These are phyloP conservation scores for Didymodactylos carnosus DNA, from an alignment of 2,888 invertebrate genomes.

Conservation along the genomic window DNA sequence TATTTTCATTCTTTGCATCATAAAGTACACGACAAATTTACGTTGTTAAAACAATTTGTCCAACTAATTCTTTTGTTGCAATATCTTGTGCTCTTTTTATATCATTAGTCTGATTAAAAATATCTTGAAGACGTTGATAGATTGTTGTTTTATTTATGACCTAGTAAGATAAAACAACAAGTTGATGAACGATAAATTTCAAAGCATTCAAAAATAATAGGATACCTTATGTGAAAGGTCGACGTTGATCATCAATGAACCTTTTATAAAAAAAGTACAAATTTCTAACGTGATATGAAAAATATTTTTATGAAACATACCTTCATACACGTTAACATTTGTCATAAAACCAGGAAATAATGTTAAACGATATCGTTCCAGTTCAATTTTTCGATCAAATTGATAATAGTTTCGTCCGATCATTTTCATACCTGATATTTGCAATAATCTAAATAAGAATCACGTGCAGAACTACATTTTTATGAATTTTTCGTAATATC, in stretches of 20 bases:
- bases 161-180: background rate
- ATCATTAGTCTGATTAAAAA: background rate
- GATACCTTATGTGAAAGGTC: background rate
- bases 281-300: no score
- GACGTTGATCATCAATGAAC: constrained; percentile 54
- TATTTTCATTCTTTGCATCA: background rate
- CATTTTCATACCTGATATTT: background rate
- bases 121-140: background rate
- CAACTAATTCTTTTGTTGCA: background rate
- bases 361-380: constrained; percentile 35
- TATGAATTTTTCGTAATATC: no score
- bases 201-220: background rate
- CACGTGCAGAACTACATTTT: background rate
- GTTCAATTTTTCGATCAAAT: background rate
- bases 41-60: background rate
- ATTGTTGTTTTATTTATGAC: background rate
- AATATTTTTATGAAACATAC: no score
- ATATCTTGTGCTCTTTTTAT: background rate
- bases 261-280: no score
- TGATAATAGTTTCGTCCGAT: background rate
- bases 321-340: constrained; percentile 63
- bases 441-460: background rate
- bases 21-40: background rate
- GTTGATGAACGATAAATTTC: no score
- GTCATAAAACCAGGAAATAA: constrained; percentile 80